Conservation (phyloP, 2,888 invertebrate species). For the Agapostemon virescens region DNA sequence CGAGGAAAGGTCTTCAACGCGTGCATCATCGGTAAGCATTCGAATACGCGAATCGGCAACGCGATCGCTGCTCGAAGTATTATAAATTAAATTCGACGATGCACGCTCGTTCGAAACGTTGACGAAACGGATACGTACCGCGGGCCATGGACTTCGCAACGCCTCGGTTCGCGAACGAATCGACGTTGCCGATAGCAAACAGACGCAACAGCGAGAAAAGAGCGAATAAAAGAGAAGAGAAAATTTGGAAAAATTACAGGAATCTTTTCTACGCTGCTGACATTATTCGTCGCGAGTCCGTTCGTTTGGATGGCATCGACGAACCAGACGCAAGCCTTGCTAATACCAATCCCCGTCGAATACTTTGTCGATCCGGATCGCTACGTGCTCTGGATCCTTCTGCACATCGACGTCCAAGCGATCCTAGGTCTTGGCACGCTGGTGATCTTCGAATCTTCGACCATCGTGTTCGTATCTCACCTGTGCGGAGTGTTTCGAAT, state of each 20-base stretch:
- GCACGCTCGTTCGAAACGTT: no score
- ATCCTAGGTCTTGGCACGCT: background rate
- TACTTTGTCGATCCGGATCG: background rate
- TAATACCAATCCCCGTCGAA: background rate
- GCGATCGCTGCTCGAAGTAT: no score
- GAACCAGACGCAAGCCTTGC: background rate
- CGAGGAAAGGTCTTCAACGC: background rate
- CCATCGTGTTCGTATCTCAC: background rate
- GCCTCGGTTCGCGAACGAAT: no score
- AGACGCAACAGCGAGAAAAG: no score
- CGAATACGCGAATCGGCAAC: no score
- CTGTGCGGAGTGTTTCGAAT: background rate
- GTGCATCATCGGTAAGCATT: background rate
- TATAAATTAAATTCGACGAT: no score
- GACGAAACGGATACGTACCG: no score
- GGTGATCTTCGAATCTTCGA: rapidly evolving
- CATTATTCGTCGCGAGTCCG: background rate
- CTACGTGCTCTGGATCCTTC: background rate
- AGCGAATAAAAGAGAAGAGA: no score
- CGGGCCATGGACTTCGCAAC: no score
- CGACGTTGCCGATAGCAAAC: no score
- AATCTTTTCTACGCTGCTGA: background rate
- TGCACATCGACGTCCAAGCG: background rate
- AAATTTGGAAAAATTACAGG: background rate
- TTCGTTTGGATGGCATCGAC: background rate